Percentiles rank a stretch among this genome's conserved stretches.
These are phyloP conservation scores for Galerucella calmariensis DNA, from an alignment of 2,888 invertebrate genomes.

Conservation along the genomic window DNA sequence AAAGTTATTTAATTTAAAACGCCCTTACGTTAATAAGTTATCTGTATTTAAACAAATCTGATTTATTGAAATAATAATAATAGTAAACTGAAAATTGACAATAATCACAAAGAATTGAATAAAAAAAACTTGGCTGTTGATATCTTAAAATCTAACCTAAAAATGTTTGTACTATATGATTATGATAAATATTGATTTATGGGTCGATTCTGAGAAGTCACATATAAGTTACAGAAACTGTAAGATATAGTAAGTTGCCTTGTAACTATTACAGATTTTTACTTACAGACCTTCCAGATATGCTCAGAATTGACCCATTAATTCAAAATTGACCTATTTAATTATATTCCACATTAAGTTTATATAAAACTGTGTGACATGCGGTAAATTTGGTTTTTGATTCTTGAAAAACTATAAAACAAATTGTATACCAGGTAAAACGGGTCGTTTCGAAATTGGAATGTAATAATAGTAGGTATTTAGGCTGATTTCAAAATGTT, in stretches of 20 bases:
- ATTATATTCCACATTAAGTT: too few relatives aligned
- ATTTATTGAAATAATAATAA: neutral
- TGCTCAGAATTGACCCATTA: too few relatives aligned
- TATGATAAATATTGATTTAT: neutral
- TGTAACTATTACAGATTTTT: too few relatives aligned
- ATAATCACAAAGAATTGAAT: neutral
- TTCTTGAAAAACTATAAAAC: neutral
- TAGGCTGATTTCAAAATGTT: neutral
- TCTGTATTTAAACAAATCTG: neutral
- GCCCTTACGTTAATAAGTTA: neutral
- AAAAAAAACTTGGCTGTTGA: neutral
- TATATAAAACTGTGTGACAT: neutral
- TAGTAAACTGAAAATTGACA: neutral
- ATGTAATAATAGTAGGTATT: neutral
- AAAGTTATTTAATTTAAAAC: too few relatives aligned
- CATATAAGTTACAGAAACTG: too few relatives aligned
- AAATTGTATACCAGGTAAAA: neutral
- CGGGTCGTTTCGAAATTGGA: neutral
- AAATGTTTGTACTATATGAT: neutral
- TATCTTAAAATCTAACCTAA: neutral
- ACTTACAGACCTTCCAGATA: too few relatives aligned
- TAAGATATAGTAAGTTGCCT: too few relatives aligned
- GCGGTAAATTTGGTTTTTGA: neutral
- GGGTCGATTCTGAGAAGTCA: too few relatives aligned
- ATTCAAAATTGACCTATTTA: too few relatives aligned